A percentile compares a stretch with the other conserved stretches of the same genome.
phyloP scores from a whole-genome alignment of 2,888 invertebrate genomes.

The Sepiola atlantica region DNA sequence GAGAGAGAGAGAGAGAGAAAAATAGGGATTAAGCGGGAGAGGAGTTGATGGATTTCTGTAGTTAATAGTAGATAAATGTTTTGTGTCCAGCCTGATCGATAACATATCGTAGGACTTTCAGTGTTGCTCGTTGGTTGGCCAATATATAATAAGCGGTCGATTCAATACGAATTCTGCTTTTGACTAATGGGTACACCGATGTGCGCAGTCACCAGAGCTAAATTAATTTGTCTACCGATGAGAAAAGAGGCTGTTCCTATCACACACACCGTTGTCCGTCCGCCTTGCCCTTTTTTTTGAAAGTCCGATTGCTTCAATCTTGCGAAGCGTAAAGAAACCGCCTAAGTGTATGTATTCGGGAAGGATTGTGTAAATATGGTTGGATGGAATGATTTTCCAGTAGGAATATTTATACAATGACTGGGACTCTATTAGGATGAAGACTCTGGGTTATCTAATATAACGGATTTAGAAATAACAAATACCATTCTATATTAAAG shows the following conservation, averaged over 20 bases:
- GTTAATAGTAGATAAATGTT: neutral
- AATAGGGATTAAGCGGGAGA: neutral
- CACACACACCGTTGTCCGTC: too few species aligned
- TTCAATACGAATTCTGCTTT: neutral
- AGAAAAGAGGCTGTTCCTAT: neutral
- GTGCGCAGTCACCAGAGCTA: neutral
- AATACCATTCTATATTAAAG: too few species aligned
- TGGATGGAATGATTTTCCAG: neutral
- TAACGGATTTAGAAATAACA: too few species aligned
- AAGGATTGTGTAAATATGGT: neutral
- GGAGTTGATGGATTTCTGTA: neutral
- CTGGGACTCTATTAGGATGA: too few species aligned
- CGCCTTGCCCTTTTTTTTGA: neutral
- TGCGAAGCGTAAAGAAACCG: neutral
- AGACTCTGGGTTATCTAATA: too few species aligned
- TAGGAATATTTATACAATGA: neutral
- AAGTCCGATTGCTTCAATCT: neutral
- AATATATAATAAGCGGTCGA: slow-evolving; percentile 4
- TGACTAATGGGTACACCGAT: neutral
- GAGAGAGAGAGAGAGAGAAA: neutral
- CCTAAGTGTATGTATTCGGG: neutral
- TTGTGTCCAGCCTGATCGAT: neutral
- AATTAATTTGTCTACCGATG: neutral
- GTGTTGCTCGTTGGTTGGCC: neutral
- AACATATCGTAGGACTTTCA: neutral